A percentile compares a stretch with the other conserved stretches of the same genome.
Conservation (phyloP, 2,113 vertebrate species). For the Aphelocoma coerulescens region DNA sequence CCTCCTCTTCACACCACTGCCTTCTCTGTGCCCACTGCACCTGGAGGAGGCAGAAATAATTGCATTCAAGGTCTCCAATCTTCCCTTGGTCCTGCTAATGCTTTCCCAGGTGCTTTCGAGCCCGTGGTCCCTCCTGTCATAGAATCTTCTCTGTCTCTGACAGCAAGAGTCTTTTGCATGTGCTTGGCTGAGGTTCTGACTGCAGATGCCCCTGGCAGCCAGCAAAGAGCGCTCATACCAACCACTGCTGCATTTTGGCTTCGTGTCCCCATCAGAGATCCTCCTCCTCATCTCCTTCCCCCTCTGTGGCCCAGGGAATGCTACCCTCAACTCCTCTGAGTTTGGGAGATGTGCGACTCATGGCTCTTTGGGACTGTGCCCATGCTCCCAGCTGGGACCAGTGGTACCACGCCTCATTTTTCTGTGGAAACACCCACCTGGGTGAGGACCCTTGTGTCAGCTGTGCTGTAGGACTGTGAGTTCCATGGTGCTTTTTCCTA, state of each 20-base stretch:
- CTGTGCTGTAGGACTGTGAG: background rate
- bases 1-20: background rate
- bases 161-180: fast-evolving
- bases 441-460: fast-evolving
- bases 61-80: background rate
- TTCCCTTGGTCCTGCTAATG: background rate
- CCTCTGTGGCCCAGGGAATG: background rate
- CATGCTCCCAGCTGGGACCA: background rate
- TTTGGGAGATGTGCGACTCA: fast-evolving
- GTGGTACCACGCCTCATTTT: background rate
- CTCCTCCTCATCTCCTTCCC: background rate
- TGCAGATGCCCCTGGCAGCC: background rate
- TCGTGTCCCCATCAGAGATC: background rate
- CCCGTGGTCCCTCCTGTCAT: background rate
- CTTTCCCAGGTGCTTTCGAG: background rate
- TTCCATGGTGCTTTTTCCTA: background rate
- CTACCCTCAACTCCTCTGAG: background rate
- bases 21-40: fast-evolving
- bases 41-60: background rate
- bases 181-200: background rate
- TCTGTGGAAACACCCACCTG: background rate
- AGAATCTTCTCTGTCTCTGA: background rate
- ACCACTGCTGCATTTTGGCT: background rate
- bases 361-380: background rate
- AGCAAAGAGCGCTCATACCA: background rate